These are phyloP conservation scores for Bombus superbus DNA, from an alignment of 1,140 invertebrate genomes.

Conservation along the genomic window DNA sequence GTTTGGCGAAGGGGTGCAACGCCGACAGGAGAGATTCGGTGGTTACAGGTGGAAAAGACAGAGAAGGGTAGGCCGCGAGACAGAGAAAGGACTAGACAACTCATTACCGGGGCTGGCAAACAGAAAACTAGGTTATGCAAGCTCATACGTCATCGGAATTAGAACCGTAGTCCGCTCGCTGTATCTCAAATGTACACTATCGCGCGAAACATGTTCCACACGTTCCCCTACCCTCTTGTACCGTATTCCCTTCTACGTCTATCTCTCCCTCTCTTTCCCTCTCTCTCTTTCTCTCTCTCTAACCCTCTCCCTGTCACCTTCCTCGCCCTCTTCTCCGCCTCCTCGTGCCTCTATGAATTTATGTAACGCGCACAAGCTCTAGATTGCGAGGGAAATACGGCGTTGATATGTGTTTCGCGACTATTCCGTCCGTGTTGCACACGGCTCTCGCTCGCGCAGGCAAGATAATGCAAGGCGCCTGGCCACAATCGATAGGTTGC, in stretches of 20 bases:
- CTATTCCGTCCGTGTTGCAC: conserved; percentile 17
- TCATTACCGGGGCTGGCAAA: conserved; percentile 79
- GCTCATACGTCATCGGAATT: conserved; percentile 81
- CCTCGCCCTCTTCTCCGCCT: neutral
- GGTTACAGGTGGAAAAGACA: conserved; percentile 63
- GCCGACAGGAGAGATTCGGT: conserved; percentile 22
- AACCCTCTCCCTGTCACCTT: neutral
- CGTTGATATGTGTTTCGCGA: conserved; percentile 51
- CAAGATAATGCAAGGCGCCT: conserved; percentile 50
- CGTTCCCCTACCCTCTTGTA: neutral
- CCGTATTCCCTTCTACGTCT: neutral
- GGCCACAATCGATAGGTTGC: conserved; percentile 62
- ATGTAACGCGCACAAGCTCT: conserved; percentile 61
- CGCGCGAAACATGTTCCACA: conserved; percentile 71
- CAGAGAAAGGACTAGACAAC: conserved; percentile 74
- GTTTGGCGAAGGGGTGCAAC: neutral
- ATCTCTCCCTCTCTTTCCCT: conserved; percentile 15
- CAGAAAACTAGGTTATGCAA: conserved; percentile 81
- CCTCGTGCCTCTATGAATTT: conserved; percentile 57
- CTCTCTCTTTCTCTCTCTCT: neutral
- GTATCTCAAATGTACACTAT: conserved; percentile 80
- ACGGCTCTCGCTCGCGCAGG: neutral
- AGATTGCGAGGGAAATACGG: conserved; percentile 64
- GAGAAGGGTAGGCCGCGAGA: neutral
- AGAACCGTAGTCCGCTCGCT: conserved; percentile 76